Evolutionary conservation across 2,797 vertebrate species (phyloP).

Genomic region (Sciaenops ocellatus): DNA sequence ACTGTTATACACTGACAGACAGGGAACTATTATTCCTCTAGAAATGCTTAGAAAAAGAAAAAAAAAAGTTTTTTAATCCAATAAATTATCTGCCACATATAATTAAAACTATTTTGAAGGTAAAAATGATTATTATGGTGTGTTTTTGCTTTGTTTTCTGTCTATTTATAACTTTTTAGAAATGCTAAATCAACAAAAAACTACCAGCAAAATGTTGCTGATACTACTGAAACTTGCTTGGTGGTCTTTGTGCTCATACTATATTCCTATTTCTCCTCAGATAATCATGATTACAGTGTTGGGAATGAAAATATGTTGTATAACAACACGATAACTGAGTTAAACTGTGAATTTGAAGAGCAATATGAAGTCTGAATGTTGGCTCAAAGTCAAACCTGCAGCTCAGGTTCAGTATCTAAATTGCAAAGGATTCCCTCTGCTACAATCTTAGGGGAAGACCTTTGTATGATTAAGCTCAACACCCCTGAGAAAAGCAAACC

Average conservation of each 20-base stretch:
- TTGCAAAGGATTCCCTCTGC: conserved; percentile 55
- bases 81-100: too few species aligned
- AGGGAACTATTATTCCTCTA: neutral
- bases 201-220: neutral
- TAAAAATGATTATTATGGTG: neutral
- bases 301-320: neutral
- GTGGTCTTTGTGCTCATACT: neutral
- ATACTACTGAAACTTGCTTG: neutral
- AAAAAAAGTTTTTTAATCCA: neutral
- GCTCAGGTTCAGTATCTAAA: neutral
- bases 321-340: neutral
- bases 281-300: neutral
- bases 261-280: fast-evolving
- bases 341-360: neutral
- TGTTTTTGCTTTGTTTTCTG: neutral
- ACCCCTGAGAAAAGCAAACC: conserved; percentile 14
- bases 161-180: neutral
- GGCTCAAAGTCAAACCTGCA: neutral
- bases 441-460: conserved; percentile 46
- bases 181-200: neutral
- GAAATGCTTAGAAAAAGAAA: neutral
- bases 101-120: neutral
- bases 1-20: neutral
- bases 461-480: neutral
- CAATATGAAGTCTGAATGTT: neutral